phyloP scores from a whole-genome alignment of 1,140 invertebrate species.

The Drosophila burlai region DNA sequence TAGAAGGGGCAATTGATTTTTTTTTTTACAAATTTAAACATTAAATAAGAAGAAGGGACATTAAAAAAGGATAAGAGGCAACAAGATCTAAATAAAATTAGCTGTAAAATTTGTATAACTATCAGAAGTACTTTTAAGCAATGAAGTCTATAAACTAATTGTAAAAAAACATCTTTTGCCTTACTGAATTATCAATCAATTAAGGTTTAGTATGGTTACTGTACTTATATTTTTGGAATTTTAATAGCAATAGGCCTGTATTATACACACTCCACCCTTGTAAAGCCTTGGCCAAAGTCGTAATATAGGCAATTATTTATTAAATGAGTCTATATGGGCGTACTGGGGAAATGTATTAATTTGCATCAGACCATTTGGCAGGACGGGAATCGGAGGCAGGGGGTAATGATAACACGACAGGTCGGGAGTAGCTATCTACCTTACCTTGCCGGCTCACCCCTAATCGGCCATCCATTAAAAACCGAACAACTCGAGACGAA shows the following conservation, averaged over 20 bases:
- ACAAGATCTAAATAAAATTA: too few species aligned
- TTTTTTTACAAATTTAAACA: too few species aligned
- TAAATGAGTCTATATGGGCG: slow-evolving; percentile 17
- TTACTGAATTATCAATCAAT: not conserved
- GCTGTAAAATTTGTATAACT: not conserved
- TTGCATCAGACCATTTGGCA: slow-evolving; percentile 56
- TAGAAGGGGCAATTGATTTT: too few species aligned
- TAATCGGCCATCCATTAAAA: slow-evolving; percentile 52
- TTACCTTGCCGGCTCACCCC: slow-evolving; percentile 28
- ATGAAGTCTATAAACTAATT: not conserved
- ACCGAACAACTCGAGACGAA: slow-evolving; percentile 9
- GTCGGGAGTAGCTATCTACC: slow-evolving; percentile 9
- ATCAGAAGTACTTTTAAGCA: not conserved
- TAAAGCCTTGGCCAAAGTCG: slow-evolving; percentile 21
- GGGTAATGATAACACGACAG: slow-evolving; percentile 61
- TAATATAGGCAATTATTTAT: slow-evolving; percentile 36
- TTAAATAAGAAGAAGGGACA: too few species aligned
- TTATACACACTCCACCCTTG: slow-evolving; percentile 7
- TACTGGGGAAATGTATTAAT: slow-evolving; percentile 58
- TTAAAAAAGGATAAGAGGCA: too few species aligned
- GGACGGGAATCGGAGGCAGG: slow-evolving; percentile 12
- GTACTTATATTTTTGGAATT: slow-evolving; percentile 45
- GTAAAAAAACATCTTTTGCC: not conserved
- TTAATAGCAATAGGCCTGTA: slow-evolving; percentile 13
- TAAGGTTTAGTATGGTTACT: slow-evolving; percentile 2